Percentiles rank a stretch among this genome's conserved stretches.
Conservation (phyloP, 2,888 invertebrate species). For the Gortyna flavago region DNA sequence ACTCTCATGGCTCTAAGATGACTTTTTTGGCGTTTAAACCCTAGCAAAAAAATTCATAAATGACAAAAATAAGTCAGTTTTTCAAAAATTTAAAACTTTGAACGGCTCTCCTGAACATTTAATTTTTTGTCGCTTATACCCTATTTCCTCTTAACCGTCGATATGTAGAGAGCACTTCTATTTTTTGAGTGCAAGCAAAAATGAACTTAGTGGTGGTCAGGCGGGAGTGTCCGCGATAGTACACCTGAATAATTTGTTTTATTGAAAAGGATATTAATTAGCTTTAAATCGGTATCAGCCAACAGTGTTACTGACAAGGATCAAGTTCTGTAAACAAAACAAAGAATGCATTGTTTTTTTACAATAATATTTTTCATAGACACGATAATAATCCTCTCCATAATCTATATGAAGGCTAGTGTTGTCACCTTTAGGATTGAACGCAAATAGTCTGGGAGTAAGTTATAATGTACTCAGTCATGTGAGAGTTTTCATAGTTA, state of each 20-base stretch:
- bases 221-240: no score
- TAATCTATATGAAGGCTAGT: background rate
- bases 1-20: no score
- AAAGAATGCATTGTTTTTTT: background rate
- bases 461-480: background rate
- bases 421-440: conserved; percentile 12
- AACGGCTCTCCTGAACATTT: no score
- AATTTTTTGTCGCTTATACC: no score
- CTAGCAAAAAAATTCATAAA: no score
- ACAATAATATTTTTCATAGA: background rate
- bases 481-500: conserved; percentile 40
- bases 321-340: background rate
- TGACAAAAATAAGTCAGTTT: no score
- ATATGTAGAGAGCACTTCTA: no score
- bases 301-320: conserved; percentile 1
- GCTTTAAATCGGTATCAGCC: background rate
- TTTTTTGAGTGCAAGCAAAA: no score
- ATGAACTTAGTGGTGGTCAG: no score
- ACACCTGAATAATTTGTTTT: background rate
- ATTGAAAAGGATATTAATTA: background rate
- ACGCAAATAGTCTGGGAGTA: background rate
- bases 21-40: no score
- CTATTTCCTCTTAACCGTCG: no score
- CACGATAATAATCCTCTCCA: background rate
- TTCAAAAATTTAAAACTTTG: no score